Evolutionary conservation across 2,113 vertebrate genomes (phyloP), one percentile per base, ranked within the genome.

Genomic region (Neofelis nebulosa): DNA sequence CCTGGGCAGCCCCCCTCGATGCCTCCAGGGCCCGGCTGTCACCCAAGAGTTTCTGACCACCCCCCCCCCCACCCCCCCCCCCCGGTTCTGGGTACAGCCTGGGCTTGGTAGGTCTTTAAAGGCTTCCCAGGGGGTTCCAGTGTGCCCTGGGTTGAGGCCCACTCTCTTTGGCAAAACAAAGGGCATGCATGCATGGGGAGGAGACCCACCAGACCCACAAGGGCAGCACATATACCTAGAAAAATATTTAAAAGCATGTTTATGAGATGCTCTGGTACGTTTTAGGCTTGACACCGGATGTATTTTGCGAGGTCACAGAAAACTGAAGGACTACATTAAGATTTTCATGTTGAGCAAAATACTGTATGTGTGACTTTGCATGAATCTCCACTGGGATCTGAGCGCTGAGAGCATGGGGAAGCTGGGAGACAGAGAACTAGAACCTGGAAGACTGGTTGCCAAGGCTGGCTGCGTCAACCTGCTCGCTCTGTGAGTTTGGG

Each of bases 81-180:
- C 45, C 21, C 7, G 7, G 76, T 84, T 29, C 25, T n/a, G 61
- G n/a, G 48, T 36, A 33, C 18, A 33, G 12, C 33, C 50, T 80
- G 52, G 66, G 9, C n/a, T 73, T 78, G n/a, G 25, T n/a, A 41
- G n/a, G 95, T 94, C 36, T 55, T 85, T 78, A 74, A 57, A 74
- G 50, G n/a, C 21, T 82, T 81, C 78, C 36, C 10, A 23, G 7
- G 61, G 80, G 29, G 31, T 18, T 50, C 55, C 36, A 29, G 2
- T 9, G 23, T 71, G 19, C 41, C 73, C 9, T 14, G 36, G 29
- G 18, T 48, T 41, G 52, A 84, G 27, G 80, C 48, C 48, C 15
- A 18, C 4, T 10, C 5, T 78, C 7, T 27, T 11, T 19, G 29
- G 23, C 25, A 14, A 7, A 25, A 65, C 61, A 33, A 25, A 33